Base-by-base conservation (phyloP, 2,797 vertebrate genomes). In the Crax fasciolata region DNA sequence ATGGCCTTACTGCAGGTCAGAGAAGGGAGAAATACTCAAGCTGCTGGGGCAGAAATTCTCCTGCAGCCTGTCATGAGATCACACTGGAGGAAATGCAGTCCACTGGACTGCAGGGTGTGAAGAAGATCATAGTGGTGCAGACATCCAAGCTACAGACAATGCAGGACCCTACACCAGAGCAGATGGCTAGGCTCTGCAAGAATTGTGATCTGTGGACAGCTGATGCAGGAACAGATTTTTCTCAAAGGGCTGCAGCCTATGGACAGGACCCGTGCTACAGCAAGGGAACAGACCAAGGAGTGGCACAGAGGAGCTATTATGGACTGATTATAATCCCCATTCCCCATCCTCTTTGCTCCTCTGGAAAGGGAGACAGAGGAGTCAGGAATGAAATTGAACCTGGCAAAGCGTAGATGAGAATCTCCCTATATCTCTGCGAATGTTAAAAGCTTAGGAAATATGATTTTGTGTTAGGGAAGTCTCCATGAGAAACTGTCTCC, bases 121-220 rank as follows among this genome's bases (percentile, higher is more conserved):
- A 27, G 32, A 27, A 11, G 46, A 65, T 28, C 16, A 54, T 0
- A 0, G 51, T 9, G 4, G 44, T 65, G 18, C 23, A 65, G 11
- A 20, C 6, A 74, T 4, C 25, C 2, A 9, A 44, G 10, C 0
- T 1, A 35, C 71, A 61, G 61, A 43, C 48, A 1, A 1, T 4
- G 21, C 14, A 78, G n/a, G n/a, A 51, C 19, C 2, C 20, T 21
- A 30, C 41, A 7, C 19, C 6, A 44, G 19, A 44, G 28, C 41
- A 65, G 62, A 28, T 44, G 41, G 20, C 28, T 43, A 27, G 41
- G 66, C 21, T 10, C 51, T 30, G n/a, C 39, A 18, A 38, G 17
- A 19, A n/a, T 6, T 15, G 23, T 30, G 58, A 28, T 10, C 57
- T n/a, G 25, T 15, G 11, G 43, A 44, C 30, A 83, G 21, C 7